Percentiles rank a stretch among this genome's conserved stretches.
These are phyloP conservation scores for Cynocephalus volans DNA, from an alignment of 2,113 vertebrate genomes.

Conservation along the genomic window DNA sequence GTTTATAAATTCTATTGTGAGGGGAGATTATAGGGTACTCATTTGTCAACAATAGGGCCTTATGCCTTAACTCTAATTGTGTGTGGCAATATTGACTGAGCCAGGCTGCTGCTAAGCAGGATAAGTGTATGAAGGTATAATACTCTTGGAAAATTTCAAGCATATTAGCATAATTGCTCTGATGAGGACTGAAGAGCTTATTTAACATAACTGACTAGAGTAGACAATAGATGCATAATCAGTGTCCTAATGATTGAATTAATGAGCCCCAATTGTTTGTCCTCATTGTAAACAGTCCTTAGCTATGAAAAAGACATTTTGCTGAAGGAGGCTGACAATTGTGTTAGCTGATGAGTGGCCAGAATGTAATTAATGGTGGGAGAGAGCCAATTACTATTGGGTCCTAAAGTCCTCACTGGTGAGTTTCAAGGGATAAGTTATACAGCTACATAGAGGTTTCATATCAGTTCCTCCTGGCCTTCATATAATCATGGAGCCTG, in stretches of 20 bases:
- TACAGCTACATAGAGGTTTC: background rate
- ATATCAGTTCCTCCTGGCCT: background rate
- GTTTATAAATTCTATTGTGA: constrained; percentile 66
- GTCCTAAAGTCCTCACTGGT: background rate
- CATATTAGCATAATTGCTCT: constrained; percentile 78
- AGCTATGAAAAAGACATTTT: constrained; percentile 76
- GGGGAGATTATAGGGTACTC: constrained; percentile 53
- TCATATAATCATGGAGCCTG: background rate
- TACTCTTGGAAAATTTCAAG: constrained; percentile 67
- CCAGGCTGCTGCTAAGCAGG: constrained; percentile 62
- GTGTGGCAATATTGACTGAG: constrained; percentile 75
- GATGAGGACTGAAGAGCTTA: constrained; percentile 78
- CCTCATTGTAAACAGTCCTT: constrained; percentile 75
- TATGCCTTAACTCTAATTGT: constrained; percentile 70
- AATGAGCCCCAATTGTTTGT: constrained; percentile 80
- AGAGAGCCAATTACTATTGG: constrained; percentile 36
- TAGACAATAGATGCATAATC: constrained; percentile 79
- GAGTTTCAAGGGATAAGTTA: constrained; percentile 24
- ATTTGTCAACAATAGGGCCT: constrained; percentile 64
- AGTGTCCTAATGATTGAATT: constrained; percentile 74
- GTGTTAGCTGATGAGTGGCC: constrained; percentile 53
- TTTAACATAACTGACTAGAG: constrained; percentile 72
- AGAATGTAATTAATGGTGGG: constrained; percentile 67
- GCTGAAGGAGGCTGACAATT: constrained; percentile 67
- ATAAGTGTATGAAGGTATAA: constrained; percentile 75